Conservation (phyloP, 1,140 invertebrate genomes). For the Magallana angulata region DNA sequence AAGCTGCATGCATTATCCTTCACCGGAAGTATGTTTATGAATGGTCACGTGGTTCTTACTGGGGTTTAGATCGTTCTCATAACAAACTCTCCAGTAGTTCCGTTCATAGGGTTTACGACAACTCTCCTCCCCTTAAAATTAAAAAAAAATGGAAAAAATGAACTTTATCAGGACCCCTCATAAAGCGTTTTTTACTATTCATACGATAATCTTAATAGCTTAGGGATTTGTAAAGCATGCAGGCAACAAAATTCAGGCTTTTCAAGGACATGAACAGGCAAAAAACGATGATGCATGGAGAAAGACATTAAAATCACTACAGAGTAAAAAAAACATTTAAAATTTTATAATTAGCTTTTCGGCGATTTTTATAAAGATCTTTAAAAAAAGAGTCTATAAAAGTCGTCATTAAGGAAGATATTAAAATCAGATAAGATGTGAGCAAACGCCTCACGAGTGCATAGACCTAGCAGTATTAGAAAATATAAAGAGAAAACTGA, state of each 20-base stretch:
- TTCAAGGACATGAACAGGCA: neutral
- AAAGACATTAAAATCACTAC: too few species aligned
- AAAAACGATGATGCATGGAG: too few species aligned
- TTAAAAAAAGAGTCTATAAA: too few species aligned
- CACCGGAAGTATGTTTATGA: neutral
- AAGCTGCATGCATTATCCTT: neutral
- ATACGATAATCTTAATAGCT: neutral
- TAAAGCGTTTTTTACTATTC: neutral
- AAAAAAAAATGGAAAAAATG: conserved; percentile 10
- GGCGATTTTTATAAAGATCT: too few species aligned
- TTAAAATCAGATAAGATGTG: too few species aligned
- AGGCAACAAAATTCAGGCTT: neutral
- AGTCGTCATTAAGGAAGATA: too few species aligned
- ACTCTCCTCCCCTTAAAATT: conserved; percentile 16
- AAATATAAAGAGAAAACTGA: too few species aligned
- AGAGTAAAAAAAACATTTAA: too few species aligned
- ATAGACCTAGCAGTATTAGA: too few species aligned
- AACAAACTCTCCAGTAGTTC: conserved; percentile 41
- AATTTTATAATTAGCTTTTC: too few species aligned
- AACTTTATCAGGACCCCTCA: neutral
- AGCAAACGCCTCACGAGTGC: too few species aligned
- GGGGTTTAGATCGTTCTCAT: conserved; percentile 30
- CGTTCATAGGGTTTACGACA: conserved; percentile 39
- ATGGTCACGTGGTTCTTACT: conserved; percentile 25
- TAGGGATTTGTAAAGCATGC: neutral